Percentiles rank a stretch among this genome's conserved stretches.
These are phyloP conservation scores for Anaspis maculata DNA, from an alignment of 2,888 invertebrate genomes.

Conservation along the genomic window DNA sequence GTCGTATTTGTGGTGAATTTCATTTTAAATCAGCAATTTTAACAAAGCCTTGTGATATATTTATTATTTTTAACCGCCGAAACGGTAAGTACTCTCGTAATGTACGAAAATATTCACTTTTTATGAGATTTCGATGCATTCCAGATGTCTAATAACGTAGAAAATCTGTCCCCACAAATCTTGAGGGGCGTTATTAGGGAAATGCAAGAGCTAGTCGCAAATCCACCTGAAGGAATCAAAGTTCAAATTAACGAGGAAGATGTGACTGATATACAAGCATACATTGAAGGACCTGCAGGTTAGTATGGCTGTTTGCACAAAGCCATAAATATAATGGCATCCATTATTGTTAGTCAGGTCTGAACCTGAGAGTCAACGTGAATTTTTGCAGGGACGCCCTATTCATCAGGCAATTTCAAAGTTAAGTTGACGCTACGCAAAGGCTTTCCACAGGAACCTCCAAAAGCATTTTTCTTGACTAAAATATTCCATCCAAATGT, in stretches of 20 bases:
- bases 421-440: conserved; percentile 85
- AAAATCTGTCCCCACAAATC: conserved; percentile 91
- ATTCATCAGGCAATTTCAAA: conserved; percentile 79
- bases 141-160: conserved; percentile 77
- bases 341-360: too few species aligned
- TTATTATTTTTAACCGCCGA: conserved; percentile 22
- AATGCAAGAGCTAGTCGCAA: conserved; percentile 71
- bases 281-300: conserved; percentile 74
- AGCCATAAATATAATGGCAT: too few species aligned
- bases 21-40: conserved; percentile 10
- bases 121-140: conserved; percentile 24
- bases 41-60: conserved; percentile 20
- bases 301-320: conserved; percentile 7
- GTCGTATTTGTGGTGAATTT: conserved; percentile 14
- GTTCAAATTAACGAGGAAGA: conserved; percentile 85
- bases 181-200: conserved; percentile 82
- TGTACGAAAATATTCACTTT: background rate
- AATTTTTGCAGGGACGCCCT: conserved; percentile 68
- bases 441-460: conserved; percentile 87
- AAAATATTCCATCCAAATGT: conserved; percentile 98
- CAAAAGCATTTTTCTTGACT: conserved; percentile 88
- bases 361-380: background rate
- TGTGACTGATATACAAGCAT: conserved; percentile 87
- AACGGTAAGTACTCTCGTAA: conserved; percentile 20
- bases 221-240: conserved; percentile 87